Conservation (phyloP, 2,113 vertebrate species). For the Ceyx cyanopectus region DNA sequence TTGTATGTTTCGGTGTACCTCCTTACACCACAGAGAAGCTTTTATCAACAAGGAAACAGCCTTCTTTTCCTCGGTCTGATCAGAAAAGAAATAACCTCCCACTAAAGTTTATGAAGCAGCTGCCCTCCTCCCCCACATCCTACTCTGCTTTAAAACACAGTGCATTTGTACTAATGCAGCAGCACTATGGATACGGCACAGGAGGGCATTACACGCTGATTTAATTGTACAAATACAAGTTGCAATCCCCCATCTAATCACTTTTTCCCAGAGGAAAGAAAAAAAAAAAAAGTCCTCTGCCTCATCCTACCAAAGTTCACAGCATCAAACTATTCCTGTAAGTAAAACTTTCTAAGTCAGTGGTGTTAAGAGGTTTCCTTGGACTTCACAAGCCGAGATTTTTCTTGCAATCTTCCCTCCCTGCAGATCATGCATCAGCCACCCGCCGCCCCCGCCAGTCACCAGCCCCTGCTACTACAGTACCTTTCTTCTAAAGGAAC, state of each 20-base stretch:
- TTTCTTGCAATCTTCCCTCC: background rate
- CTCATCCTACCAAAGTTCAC: background rate
- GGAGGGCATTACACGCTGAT: background rate
- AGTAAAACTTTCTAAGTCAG: background rate
- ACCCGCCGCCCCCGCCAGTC: background rate
- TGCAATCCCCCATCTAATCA: background rate
- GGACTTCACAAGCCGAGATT: background rate
- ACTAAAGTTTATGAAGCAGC: conserved; percentile 46
- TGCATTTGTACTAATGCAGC: background rate
- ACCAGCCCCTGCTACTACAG: background rate
- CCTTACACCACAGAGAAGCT: background rate
- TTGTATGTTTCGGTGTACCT: background rate
- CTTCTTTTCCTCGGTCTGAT: background rate
- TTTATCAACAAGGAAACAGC: conserved; percentile 6
- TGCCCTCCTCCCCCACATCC: conserved; percentile 37
- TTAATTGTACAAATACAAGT: background rate
- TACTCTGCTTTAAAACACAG: background rate
- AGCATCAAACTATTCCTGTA: background rate
- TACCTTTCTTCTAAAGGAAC: background rate
- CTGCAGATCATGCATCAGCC: background rate
- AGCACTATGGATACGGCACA: background rate
- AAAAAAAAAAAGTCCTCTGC: background rate
- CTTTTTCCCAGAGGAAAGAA: background rate
- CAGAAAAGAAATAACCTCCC: conserved; percentile 38
- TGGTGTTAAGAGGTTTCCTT: conserved; percentile 19